These are phyloP conservation scores for Sula dactylatra DNA, from an alignment of 2,113 vertebrate genomes.

Conservation along the genomic window DNA sequence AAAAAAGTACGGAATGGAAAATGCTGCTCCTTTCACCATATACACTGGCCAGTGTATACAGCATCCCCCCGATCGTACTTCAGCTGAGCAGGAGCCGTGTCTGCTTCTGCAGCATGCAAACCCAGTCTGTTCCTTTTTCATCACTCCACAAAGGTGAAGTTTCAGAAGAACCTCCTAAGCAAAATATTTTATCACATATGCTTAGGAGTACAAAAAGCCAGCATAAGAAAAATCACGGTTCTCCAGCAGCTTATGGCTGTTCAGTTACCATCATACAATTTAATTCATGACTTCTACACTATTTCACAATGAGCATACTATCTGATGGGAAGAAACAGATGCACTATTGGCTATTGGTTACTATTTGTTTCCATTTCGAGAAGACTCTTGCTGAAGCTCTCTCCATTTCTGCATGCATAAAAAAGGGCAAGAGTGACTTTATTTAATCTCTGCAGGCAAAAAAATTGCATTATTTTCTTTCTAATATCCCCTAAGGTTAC, in stretches of 20 bases:
- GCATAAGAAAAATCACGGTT: accelerated
- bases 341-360: neutral
- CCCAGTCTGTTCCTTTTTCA: neutral
- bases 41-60: neutral
- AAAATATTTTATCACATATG: neutral
- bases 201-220: neutral
- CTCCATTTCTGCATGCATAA: neutral
- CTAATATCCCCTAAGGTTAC: neutral
- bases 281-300: neutral
- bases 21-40: neutral
- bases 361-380: neutral
- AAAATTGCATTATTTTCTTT: neutral
- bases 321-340: neutral
- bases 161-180: neutral
- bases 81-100: neutral
- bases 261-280: neutral
- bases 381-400: neutral
- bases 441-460: neutral
- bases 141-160: neutral
- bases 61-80: neutral
- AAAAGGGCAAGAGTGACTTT: neutral
- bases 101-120: neutral
- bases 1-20: neutral
- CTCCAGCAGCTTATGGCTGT: neutral
- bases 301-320: neutral